Conservation (phyloP, 2,797 vertebrate genomes). For the Platalea minor region DNA sequence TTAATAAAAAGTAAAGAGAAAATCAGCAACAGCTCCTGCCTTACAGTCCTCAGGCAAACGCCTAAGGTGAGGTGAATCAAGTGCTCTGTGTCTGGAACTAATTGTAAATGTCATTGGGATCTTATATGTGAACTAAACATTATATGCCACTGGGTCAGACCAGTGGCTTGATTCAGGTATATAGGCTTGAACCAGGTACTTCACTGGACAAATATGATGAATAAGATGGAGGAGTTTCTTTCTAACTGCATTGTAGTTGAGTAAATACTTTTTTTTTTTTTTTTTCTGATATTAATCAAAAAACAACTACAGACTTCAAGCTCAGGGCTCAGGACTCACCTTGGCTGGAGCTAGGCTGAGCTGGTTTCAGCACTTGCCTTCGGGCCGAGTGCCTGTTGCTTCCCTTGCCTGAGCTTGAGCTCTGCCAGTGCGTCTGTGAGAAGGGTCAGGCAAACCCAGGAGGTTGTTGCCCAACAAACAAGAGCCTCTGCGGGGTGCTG, state of each 20-base stretch:
- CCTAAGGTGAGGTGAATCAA: neutral
- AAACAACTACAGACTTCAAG: neutral
- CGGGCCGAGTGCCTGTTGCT: neutral
- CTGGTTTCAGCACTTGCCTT: accelerated
- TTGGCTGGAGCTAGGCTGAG: neutral
- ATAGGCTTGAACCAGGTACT: neutral
- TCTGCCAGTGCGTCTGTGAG: accelerated
- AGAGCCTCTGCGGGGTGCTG: neutral
- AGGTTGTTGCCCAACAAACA: accelerated
- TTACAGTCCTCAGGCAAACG: neutral
- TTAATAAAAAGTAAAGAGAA: constrained; percentile 4
- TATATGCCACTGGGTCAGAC: neutral
- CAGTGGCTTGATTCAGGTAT: neutral
- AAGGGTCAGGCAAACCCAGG: neutral
- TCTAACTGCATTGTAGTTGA: accelerated
- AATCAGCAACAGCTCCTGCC: neutral
- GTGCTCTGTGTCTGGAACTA: neutral
- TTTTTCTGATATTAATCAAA: neutral
- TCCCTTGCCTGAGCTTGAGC: neutral
- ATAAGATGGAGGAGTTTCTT: neutral
- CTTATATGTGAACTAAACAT: accelerated
- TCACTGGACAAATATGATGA: neutral
- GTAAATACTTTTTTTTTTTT: neutral
- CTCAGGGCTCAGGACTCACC: neutral
- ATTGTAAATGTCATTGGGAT: neutral